Evolutionary conservation across 2,797 vertebrate species (phyloP).

Genomic region (Rhinoraja longicauda): DNA sequence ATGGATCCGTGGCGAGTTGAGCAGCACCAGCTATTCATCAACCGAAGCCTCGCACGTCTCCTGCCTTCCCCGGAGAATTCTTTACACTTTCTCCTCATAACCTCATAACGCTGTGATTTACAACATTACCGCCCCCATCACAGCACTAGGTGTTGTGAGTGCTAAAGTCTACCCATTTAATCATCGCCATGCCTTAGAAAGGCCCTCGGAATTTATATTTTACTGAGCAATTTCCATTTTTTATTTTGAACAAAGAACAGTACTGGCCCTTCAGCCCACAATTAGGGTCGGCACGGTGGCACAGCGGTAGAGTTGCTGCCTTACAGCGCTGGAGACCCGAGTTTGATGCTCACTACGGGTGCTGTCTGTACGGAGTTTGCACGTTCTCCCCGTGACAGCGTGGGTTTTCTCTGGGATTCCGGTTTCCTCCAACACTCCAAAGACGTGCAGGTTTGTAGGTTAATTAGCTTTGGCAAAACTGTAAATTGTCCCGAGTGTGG

Average conservation of each 20-base stretch:
- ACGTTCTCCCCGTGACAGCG: too few species aligned
- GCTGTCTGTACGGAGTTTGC: too few species aligned
- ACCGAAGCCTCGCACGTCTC: not conserved
- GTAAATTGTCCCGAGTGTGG: too few species aligned
- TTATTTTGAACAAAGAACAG: not conserved
- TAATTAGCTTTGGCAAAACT: too few species aligned
- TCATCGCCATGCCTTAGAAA: not conserved
- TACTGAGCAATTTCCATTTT: not conserved
- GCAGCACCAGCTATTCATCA: not conserved
- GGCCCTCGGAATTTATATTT: not conserved
- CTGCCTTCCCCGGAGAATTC: not conserved
- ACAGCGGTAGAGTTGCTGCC: too few species aligned
- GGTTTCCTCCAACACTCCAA: too few species aligned
- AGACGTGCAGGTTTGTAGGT: too few species aligned
- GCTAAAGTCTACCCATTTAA: not conserved
- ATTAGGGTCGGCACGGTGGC: too few species aligned
- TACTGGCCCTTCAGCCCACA: too few species aligned
- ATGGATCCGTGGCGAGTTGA: not conserved
- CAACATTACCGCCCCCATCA: not conserved
- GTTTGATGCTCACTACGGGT: too few species aligned
- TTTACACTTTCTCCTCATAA: not conserved
- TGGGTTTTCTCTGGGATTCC: too few species aligned
- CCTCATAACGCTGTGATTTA: not conserved
- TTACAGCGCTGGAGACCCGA: too few species aligned
- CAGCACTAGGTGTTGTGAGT: not conserved